Evolutionary conservation across 2,888 invertebrate genomes (phyloP).

Genomic region (Labia minor): DNA sequence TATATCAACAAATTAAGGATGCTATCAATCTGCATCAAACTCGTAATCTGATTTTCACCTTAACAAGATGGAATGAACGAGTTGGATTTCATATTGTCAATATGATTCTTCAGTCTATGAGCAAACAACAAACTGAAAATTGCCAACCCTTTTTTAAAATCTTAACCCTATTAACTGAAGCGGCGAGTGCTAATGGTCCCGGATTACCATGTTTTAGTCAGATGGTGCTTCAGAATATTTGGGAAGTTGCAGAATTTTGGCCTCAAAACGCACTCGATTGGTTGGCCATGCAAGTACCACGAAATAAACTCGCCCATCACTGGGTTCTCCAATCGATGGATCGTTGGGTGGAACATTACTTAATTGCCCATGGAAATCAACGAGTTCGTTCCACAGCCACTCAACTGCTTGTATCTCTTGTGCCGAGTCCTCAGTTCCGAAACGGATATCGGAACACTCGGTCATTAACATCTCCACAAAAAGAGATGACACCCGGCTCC

Average conservation of each 20-base stretch:
- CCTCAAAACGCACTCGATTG: constrained; percentile 88
- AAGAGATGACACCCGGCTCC: constrained; percentile 37
- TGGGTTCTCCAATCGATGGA: constrained; percentile 90
- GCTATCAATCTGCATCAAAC: constrained; percentile 86
- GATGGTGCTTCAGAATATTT: constrained; percentile 72
- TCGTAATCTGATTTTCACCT: constrained; percentile 77
- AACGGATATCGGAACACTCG: constrained; percentile 64
- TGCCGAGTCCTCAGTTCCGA: constrained; percentile 82
- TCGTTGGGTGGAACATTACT: constrained; percentile 80
- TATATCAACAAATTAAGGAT: constrained; percentile 90
- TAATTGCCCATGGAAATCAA: constrained; percentile 74
- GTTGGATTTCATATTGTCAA: constrained; percentile 78
- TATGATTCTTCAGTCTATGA: constrained; percentile 84
- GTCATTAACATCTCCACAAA: constrained; percentile 41
- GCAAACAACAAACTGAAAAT: constrained; percentile 69
- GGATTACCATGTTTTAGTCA: constrained; percentile 87
- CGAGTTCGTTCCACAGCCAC: constrained; percentile 84
- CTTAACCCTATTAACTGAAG: constrained; percentile 76
- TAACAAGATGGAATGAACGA: constrained; percentile 83
- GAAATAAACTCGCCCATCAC: constrained; percentile 80
- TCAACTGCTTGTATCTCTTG: constrained; percentile 75
- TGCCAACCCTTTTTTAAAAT: constrained; percentile 89
- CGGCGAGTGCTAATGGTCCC: constrained; percentile 44
- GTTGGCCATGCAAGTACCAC: constrained; percentile 69
- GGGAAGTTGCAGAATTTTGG: constrained; percentile 83